phyloP scores from a whole-genome alignment of 1,140 invertebrate genomes.

The Pachyrhynchus sulphureomaculatus region DNA sequence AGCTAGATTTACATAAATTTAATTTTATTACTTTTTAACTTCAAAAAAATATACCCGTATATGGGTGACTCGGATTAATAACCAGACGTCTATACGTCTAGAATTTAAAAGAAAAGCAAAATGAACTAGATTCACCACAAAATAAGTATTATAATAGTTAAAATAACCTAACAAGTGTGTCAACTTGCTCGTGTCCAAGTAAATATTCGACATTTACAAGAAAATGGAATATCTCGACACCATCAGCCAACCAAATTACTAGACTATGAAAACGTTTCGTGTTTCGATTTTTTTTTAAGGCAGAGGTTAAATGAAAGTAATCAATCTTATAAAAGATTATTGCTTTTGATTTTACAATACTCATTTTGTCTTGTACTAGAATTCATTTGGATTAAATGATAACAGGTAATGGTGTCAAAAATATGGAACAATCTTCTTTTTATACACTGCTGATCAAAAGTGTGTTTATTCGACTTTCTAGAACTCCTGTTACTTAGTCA shows the following conservation, averaged over 20 bases:
- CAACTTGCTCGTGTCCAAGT: constrained; percentile 2
- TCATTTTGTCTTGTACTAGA: neutral
- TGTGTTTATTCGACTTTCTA: too few relatives aligned
- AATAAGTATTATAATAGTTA: constrained; percentile 2
- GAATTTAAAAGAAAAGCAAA: neutral
- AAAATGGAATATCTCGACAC: neutral
- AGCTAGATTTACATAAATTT: too few relatives aligned
- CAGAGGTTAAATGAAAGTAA: constrained; percentile 11
- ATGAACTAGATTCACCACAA: constrained; percentile 2
- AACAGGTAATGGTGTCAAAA: neutral
- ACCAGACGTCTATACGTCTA: too few relatives aligned
- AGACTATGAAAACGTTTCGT: constrained; percentile 12
- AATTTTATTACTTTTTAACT: too few relatives aligned
- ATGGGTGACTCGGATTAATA: too few relatives aligned
- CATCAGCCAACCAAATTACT: constrained; percentile 6
- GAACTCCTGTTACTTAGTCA: too few relatives aligned
- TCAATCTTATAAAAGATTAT: constrained; percentile 1
- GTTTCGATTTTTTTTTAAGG: constrained; percentile 2
- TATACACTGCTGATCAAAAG: neutral
- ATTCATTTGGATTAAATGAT: neutral
- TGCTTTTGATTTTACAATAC: constrained; percentile 9
- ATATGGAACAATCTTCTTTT: neutral
- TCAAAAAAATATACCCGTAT: too few relatives aligned
- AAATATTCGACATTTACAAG: constrained; percentile 9
- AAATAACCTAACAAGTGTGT: constrained; percentile 12